phyloP scores from a whole-genome alignment of 2,113 vertebrate genomes.

The Bombycilla garrulus region DNA sequence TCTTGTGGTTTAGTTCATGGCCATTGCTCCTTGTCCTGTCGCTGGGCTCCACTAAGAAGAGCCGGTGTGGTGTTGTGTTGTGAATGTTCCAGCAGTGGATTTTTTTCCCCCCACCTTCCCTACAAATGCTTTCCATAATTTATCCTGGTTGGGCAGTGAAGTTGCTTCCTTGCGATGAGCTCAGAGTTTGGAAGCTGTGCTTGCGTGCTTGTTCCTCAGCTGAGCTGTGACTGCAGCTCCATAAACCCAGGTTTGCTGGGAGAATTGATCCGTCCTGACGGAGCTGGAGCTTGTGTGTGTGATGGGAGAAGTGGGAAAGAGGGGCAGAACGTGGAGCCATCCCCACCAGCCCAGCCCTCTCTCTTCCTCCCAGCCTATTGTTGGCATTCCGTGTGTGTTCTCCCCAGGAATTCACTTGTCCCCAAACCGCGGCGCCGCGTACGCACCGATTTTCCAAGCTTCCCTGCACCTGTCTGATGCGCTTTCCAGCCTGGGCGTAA shows the following conservation, averaged over 20 bases:
- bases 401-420: background rate
- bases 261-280: fast-evolving
- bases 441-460: constrained; percentile 41
- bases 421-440: background rate
- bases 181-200: background rate
- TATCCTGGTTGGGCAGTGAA: background rate
- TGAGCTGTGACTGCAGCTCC: fast-evolving
- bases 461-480: constrained; percentile 56
- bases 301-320: background rate
- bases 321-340: background rate
- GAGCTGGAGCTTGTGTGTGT: fast-evolving
- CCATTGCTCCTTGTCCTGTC: background rate
- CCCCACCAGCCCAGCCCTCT: fast-evolving
- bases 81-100: background rate
- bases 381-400: background rate
- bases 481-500: constrained; percentile 10
- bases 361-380: background rate
- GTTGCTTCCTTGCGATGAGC: background rate
- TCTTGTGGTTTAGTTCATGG: background rate
- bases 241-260: background rate
- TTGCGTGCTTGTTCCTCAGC: background rate
- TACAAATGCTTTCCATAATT: background rate
- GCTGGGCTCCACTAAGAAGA: background rate
- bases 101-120: too few relatives aligned
- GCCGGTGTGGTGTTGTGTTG: background rate